These are phyloP conservation scores for Oncorhynchus mykiss DNA, from an alignment of 2,113 vertebrate species.

Conservation along the genomic window DNA sequence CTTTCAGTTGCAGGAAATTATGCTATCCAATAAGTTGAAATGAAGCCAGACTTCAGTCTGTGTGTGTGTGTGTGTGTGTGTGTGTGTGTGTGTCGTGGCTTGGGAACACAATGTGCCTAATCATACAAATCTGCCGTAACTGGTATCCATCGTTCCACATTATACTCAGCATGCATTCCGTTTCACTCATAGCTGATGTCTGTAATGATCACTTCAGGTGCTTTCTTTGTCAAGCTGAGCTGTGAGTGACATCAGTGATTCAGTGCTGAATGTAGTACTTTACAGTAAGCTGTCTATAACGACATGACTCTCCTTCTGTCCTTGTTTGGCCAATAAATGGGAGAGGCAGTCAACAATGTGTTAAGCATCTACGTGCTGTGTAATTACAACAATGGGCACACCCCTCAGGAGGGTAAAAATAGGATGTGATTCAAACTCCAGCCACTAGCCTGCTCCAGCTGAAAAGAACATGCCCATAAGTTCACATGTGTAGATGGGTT, in stretches of 20 bases:
- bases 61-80: constrained; percentile 12
- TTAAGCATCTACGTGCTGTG: constrained; percentile 36
- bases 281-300: constrained; percentile 7
- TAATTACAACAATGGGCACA: constrained; percentile 55
- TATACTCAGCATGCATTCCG: background rate
- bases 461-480: background rate
- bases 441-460: constrained; percentile 8
- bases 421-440: constrained; percentile 27
- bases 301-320: constrained; percentile 23
- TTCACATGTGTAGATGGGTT: background rate
- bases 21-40: constrained; percentile 4
- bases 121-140: constrained; percentile 8
- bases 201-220: constrained; percentile 24
- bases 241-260: constrained; percentile 2
- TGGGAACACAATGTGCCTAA: constrained; percentile 14
- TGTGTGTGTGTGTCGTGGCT: background rate
- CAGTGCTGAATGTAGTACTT: constrained; percentile 14
- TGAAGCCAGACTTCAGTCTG: constrained; percentile 9
- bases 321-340: constrained; percentile 58
- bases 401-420: constrained; percentile 36
- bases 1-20: constrained; percentile 8
- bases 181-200: constrained; percentile 13
- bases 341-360: constrained; percentile 47
- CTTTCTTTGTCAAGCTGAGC: background rate
- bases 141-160: background rate